Percentiles rank a stretch among this genome's conserved stretches.
Evolutionary conservation across 2,113 vertebrate genomes (phyloP).

Genomic region (Ibidorhyncha struthersii): DNA sequence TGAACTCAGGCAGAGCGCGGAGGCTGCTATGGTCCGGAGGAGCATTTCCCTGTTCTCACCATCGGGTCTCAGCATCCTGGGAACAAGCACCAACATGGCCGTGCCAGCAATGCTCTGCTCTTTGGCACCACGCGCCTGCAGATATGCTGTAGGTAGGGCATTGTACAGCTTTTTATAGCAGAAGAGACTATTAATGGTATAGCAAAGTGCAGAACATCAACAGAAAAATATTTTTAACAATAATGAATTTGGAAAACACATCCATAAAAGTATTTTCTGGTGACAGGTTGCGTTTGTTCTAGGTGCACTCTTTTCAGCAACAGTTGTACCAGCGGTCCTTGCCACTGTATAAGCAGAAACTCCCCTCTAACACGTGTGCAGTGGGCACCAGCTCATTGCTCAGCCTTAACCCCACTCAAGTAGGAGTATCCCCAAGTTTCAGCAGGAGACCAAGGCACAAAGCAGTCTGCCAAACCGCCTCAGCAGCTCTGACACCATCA

Average conservation of each 20-base stretch:
- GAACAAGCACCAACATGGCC: not conserved
- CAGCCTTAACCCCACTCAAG: not conserved
- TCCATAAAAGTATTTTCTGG: not conserved
- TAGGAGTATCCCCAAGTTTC: not conserved
- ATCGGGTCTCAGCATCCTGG: not conserved
- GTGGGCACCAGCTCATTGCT: not conserved
- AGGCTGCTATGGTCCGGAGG: not conserved
- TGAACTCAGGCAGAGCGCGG: not conserved
- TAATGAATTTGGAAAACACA: not conserved
- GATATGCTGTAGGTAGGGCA: not conserved
- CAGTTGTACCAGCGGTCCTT: accelerated
- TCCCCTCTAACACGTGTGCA: accelerated
- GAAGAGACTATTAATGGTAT: not conserved
- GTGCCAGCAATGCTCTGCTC: not conserved
- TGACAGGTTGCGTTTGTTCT: not conserved
- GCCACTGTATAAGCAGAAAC: too few relatives aligned
- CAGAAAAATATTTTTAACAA: not conserved
- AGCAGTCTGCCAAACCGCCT: not conserved
- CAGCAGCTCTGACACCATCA: too few relatives aligned
- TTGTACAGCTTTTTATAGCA: not conserved
- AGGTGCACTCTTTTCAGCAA: too few relatives aligned
- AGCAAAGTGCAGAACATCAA: not conserved
- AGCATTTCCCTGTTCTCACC: not conserved
- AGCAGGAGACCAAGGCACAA: not conserved
- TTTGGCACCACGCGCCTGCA: not conserved